Base-by-base conservation (phyloP, 2,113 vertebrate species). In the Menidia beryllina region DNA sequence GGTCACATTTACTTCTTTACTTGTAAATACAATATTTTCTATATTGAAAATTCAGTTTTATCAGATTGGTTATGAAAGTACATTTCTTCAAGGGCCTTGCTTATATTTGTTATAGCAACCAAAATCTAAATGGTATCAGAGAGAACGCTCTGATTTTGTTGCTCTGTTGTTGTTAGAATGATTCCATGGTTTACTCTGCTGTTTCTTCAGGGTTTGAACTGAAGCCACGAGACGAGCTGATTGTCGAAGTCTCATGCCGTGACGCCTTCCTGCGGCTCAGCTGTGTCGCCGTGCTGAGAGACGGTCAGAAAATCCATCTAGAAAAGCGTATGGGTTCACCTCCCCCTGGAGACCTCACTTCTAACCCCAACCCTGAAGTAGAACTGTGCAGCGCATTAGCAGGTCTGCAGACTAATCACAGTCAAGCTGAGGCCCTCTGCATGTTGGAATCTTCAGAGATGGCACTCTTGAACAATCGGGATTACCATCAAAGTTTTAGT, bases 381-480 rank as follows among this genome's bases (percentile, higher is more conserved):
- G 96, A 98, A 26, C 91, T 98, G 43, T 98, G 97, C 79, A 94
- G 87, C 5, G 97, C 97, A 0, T 85, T 99, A 64, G 97, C 97
- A 3, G 91, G 94, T 52, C 96, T 99, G 69, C 96, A 97, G 74
- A 97, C 96, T 0, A 92, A 89, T 27, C 89, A 91, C 53, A 91
- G 84, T 45, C 73, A 49, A 27, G 52, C 1, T 0, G 19, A 85
- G 66, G 91, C 90, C 47, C 68, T 72, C 0, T 97, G 96, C 75
- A 85, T 94, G 60, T 73, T 99, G 83, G 97, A 99, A 73, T 93
- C 95, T 62, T 93, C 94, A 4, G 98, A 98, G 91, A 95, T 98
- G 70, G 95, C 96, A 39, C 92, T 98, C 74, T 90, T 99, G 48
- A 99, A 98, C 86, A 95, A 98, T 11, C 3, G 51, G 0, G 79